Percentiles rank a stretch among this genome's conserved stretches.
phyloP scores from a whole-genome alignment of 2,888 invertebrate species.

The Gortyna flavago region DNA sequence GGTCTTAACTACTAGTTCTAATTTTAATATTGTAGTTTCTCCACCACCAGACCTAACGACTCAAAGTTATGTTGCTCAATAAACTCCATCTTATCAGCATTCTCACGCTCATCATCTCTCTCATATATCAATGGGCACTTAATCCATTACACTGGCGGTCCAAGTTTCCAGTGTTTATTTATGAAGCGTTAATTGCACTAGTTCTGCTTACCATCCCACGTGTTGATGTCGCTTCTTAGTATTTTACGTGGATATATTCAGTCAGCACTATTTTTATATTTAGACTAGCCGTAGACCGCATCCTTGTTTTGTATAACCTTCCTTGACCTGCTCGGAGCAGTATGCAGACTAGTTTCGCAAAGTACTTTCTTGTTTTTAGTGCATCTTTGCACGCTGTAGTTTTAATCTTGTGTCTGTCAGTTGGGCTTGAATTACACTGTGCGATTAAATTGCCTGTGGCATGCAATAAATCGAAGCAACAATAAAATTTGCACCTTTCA shows the following conservation, averaged over 20 bases:
- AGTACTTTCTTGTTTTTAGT: slow-evolving; percentile 6
- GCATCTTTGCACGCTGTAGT: neutral
- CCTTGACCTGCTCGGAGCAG: neutral
- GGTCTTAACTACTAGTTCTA: neutral
- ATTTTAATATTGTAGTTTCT: neutral
- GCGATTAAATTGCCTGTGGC: neutral
- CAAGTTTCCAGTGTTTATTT: slow-evolving; percentile 67
- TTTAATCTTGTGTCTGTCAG: neutral
- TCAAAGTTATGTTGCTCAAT: slow-evolving; percentile 10
- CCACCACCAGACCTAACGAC: neutral
- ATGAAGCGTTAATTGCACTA: slow-evolving; percentile 68
- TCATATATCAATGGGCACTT: slow-evolving; percentile 26
- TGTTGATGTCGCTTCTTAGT: slow-evolving; percentile 67
- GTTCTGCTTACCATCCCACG: slow-evolving; percentile 78
- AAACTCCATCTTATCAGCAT: slow-evolving; percentile 18
- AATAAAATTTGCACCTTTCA: neutral
- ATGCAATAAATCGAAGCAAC: neutral
- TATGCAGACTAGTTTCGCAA: slow-evolving; percentile 1
- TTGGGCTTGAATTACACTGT: neutral
- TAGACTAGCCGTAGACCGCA: slow-evolving; percentile 16
- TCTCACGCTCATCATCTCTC: too few relatives aligned
- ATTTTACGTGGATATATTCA: slow-evolving; percentile 36
- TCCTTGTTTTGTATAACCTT: slow-evolving; percentile 19
- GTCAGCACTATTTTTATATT: slow-evolving; percentile 53
- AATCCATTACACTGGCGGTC: slow-evolving; percentile 4